A percentile compares a stretch with the other conserved stretches of the same genome.
These are phyloP conservation scores for Escarpia spicata DNA, from an alignment of 2,888 invertebrate genomes.

Conservation along the genomic window DNA sequence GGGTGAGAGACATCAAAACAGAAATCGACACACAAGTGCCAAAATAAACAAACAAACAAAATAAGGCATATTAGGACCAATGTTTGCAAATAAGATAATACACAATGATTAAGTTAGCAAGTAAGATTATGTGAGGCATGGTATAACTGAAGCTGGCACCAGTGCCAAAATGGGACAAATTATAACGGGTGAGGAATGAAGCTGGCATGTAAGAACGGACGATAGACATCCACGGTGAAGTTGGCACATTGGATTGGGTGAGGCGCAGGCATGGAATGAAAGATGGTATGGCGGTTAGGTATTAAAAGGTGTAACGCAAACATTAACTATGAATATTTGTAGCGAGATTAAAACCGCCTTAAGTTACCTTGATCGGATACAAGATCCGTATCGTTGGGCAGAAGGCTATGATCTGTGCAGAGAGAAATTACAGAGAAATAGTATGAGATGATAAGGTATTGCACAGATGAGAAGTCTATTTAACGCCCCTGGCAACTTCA, in stretches of 20 bases:
- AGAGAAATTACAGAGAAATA: not conserved
- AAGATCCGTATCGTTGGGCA: constrained; percentile 10
- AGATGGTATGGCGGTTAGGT: not conserved
- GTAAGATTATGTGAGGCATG: not conserved
- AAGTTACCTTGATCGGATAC: constrained; percentile 7
- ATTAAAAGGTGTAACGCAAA: not conserved
- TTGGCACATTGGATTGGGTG: constrained; percentile 1
- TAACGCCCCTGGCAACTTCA: not conserved
- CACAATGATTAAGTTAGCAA: not conserved
- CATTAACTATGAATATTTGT: not conserved
- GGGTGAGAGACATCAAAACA: not conserved
- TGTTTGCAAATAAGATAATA: no score
- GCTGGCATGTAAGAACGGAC: not conserved
- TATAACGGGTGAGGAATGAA: not conserved
- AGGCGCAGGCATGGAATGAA: not conserved
- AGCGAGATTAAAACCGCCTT: not conserved
- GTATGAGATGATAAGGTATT: not conserved
- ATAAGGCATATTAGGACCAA: no score
- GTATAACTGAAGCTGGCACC: not conserved
- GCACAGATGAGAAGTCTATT: not conserved
- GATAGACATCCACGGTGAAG: not conserved
- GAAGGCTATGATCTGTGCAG: constrained; percentile 7
- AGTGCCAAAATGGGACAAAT: not conserved
- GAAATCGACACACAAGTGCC: not conserved
- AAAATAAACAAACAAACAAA: not conserved